Conservation (phyloP, 92 coral and sea anemone genomes). For the Phenganax stokvisi region DNA sequence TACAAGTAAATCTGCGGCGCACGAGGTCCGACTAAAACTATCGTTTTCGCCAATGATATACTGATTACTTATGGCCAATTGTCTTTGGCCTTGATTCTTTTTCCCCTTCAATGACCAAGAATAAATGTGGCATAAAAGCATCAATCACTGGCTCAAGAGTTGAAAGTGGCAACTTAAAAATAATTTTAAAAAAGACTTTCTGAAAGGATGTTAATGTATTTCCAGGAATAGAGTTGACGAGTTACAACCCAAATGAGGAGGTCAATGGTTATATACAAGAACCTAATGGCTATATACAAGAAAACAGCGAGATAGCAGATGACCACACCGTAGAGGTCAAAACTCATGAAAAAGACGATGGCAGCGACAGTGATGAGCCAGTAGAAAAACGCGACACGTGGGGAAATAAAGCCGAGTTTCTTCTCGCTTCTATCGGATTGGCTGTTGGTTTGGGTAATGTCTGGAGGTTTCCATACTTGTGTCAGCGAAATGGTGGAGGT, state of each 20-base stretch:
- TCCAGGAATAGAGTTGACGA: constrained; percentile 9
- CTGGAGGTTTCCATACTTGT: constrained; percentile 87
- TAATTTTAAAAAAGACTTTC: no score
- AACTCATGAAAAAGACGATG: background rate
- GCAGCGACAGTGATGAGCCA: constrained; percentile 18
- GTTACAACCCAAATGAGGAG: background rate
- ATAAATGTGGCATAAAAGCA: no score
- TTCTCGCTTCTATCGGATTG: constrained; percentile 77
- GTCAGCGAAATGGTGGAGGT: constrained; percentile 88
- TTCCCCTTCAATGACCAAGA: no score
- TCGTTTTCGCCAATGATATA: no score
- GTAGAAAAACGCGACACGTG: constrained; percentile 72
- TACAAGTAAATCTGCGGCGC: no score
- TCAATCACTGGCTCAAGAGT: no score
- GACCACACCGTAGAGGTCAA: background rate
- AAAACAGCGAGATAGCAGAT: background rate
- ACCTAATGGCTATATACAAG: background rate
- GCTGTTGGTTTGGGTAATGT: constrained; percentile 89
- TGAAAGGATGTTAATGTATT: background rate
- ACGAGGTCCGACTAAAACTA: no score
- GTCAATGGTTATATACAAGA: background rate
- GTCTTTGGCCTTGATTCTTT: no score
- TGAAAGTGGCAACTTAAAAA: no score
- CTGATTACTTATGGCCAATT: no score
- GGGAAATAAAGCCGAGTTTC: constrained; percentile 82